A percentile compares a stretch with the other conserved stretches of the same genome.
These are phyloP conservation scores for Stegodyphus dumicola DNA, from an alignment of 1,140 invertebrate genomes.

Conservation along the genomic window DNA sequence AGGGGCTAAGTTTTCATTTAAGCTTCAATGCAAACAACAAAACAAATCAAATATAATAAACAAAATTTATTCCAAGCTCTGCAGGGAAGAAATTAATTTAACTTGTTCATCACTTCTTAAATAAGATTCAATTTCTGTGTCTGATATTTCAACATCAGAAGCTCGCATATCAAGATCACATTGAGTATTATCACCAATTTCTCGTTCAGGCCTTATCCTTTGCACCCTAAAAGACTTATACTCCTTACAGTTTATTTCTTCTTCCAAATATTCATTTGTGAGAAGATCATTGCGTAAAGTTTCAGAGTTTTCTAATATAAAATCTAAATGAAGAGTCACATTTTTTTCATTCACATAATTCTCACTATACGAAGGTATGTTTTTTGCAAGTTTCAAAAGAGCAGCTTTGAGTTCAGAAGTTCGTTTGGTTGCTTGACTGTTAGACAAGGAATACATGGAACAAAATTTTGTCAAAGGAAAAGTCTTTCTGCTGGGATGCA, in stretches of 20 bases:
- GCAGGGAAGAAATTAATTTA: neutral
- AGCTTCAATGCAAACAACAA: too few relatives aligned
- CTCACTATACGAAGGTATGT: slow-evolving; percentile 18
- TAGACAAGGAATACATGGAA: neutral
- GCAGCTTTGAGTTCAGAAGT: slow-evolving; percentile 7
- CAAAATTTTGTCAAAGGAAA: slow-evolving; percentile 7
- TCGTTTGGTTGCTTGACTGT: neutral
- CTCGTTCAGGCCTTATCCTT: neutral
- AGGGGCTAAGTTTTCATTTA: too few relatives aligned
- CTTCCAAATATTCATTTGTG: neutral
- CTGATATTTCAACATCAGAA: slow-evolving; percentile 34
- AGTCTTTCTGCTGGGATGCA: neutral
- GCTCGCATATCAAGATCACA: slow-evolving; percentile 8
- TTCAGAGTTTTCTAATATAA: slow-evolving; percentile 31
- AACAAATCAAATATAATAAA: too few relatives aligned
- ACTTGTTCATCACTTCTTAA: slow-evolving; percentile 21
- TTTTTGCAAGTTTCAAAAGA: slow-evolving; percentile 21
- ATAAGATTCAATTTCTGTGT: slow-evolving; percentile 29
- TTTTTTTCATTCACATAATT: slow-evolving; percentile 42
- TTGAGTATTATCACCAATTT: neutral
- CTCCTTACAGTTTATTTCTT: slow-evolving; percentile 24
- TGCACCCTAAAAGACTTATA: neutral
- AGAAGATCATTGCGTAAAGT: slow-evolving; percentile 27
- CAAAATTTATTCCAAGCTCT: too few relatives aligned
- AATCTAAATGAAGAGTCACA: slow-evolving; percentile 4